Evolutionary conservation across 2,888 invertebrate genomes (phyloP), one percentile per base, ranked within the genome.

Genomic region (Gari tellinella): DNA sequence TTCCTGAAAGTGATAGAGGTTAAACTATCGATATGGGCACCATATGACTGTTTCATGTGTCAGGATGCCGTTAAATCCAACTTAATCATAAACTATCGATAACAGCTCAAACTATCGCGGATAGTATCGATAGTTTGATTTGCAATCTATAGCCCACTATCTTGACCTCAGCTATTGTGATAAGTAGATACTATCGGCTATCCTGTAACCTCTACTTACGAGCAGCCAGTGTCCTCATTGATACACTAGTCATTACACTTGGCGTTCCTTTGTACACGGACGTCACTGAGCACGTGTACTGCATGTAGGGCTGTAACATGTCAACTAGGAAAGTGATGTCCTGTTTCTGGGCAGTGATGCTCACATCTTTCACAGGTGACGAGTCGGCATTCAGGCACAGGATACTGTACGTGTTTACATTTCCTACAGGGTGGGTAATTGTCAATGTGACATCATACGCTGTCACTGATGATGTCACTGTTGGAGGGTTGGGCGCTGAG

Each of bases 251-350:
- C 5, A 67, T 53, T 17, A 49, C 75, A 14, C 56, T 61, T 49
- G 83, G 85, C 7, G 25, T 43, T 0, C 68, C 57, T 40, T 31
- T 31, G 31, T 84, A 80, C 10, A 72, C 46, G 4, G 85, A 77
- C 2, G 65, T 53, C 14, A 86, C 81, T 15, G 60, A 56, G 61
- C 86, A 82, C n/a, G 48, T 79, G 57, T 88, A 86, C n/a, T 64
- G 57, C 15, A 81, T 82, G 57, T 72, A 84, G 0, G 88, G 82
- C 10, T 41, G 48, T 7, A 86, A 64, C 41, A 61, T 49, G 25
- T 66, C 68, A 51, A 86, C 72, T 8, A 19, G 37, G 4, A 77
- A 52, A 8, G 53, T 73, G 10, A 65, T 52, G 7, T 41, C 52
- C 5, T 58, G 68, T 31, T 45, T 25, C 14, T 19, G 46, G 14